Percentiles rank a stretch among this genome's conserved stretches.
phyloP scores from a whole-genome alignment of 2,888 invertebrate species.

The Hemithea aestivaria region DNA sequence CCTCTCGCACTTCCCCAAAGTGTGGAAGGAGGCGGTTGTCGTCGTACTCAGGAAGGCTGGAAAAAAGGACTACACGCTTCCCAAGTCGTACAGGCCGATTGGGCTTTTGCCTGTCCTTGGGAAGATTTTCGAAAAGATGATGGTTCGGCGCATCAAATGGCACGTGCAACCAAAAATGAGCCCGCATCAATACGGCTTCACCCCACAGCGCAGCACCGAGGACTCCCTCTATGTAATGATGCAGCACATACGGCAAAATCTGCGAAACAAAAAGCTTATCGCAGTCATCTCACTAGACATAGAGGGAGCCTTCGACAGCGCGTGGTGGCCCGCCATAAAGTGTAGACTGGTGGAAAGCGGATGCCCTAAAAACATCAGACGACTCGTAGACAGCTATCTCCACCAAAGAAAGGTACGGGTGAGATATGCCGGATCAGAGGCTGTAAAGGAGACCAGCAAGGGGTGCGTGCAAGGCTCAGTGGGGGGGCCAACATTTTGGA shows the following conservation, averaged over 20 bases:
- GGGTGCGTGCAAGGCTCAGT: constrained; percentile 17
- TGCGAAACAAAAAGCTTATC: background rate
- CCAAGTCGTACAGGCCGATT: constrained; percentile 7
- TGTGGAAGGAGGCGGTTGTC: background rate
- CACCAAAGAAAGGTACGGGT: background rate
- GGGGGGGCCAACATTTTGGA: constrained; percentile 18
- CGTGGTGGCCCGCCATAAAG: background rate
- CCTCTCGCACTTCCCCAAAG: background rate
- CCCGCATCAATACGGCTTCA: too few species aligned
- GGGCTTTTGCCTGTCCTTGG: constrained; percentile 2
- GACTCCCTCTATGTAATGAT: background rate
- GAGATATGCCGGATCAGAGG: constrained; percentile 1
- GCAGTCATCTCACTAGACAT: background rate
- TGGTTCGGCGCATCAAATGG: constrained; percentile 6
- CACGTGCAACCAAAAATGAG: background rate
- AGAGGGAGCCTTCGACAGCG: too few species aligned
- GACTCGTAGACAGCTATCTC: background rate
- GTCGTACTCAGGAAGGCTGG: constrained; percentile 4
- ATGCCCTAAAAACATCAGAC: constrained; percentile 1
- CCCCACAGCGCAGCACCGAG: too few species aligned
- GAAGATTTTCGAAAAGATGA: constrained; percentile 6
- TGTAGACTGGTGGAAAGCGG: background rate
- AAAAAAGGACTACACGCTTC: constrained; percentile 2
- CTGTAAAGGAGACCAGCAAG: constrained; percentile 3
- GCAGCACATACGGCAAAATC: background rate